Conservation (phyloP, 2,888 invertebrate species). For the Lasioglossum morio region DNA sequence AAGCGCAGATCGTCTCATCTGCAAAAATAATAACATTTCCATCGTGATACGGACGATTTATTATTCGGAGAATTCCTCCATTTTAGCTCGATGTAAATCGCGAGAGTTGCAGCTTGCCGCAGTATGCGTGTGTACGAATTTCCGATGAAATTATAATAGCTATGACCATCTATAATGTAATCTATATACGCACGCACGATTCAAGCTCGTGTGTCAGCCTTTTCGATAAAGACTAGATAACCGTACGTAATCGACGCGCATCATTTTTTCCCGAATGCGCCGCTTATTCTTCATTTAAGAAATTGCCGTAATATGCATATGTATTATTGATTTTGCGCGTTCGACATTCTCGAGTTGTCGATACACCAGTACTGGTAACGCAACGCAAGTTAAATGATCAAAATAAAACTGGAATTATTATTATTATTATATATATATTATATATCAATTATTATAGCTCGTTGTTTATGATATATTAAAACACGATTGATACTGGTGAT, state of each 20-base stretch:
- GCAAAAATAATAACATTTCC: background rate
- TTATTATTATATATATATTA: slow-evolving; percentile 9
- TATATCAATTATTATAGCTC: slow-evolving; percentile 10
- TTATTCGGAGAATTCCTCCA: slow-evolving; percentile 30
- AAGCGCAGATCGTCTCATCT: background rate
- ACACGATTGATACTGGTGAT: background rate
- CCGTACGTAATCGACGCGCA: slow-evolving; percentile 34
- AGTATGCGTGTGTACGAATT: slow-evolving; percentile 39
- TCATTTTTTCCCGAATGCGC: slow-evolving; percentile 2
- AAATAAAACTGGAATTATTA: slow-evolving; percentile 20
- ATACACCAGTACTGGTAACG: background rate
- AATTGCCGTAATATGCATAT: slow-evolving; percentile 9
- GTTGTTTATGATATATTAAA: background rate
- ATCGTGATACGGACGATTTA: background rate
- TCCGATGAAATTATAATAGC: slow-evolving; percentile 44
- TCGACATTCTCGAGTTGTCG: slow-evolving; percentile 2
- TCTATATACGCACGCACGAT: background rate
- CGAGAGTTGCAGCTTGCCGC: background rate
- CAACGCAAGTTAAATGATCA: background rate
- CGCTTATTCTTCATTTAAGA: slow-evolving; percentile 35
- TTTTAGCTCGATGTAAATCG: slow-evolving; percentile 47
- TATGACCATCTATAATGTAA: background rate
- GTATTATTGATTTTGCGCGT: slow-evolving; percentile 42
- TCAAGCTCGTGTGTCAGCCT: slow-evolving; percentile 36
- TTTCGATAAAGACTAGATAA: slow-evolving; percentile 44